phyloP scores from a whole-genome alignment of 2,113 vertebrate genomes.

The Halichoerus grypus region DNA sequence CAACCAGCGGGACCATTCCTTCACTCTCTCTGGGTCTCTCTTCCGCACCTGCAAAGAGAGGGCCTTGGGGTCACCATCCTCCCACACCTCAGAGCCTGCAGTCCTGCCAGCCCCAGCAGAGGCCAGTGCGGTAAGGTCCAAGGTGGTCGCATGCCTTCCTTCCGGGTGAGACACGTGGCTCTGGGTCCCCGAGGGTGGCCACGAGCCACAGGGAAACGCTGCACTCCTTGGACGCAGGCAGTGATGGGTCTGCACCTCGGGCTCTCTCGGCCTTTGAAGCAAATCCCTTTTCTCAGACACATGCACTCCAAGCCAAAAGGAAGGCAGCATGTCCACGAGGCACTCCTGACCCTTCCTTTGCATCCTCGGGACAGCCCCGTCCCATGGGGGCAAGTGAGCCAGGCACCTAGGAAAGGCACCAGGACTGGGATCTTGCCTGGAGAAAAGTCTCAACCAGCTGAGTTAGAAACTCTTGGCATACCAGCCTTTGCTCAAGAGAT shows the following conservation, averaged over 20 bases:
- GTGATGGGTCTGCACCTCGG: accelerated
- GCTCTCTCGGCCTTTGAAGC: not conserved
- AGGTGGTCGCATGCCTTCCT: accelerated
- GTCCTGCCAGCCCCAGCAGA: not conserved
- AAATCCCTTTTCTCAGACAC: not conserved
- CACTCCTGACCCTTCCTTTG: accelerated
- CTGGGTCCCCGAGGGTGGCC: accelerated
- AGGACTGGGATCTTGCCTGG: accelerated
- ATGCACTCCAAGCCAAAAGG: accelerated
- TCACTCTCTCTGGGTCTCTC: not conserved
- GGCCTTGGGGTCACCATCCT: not conserved
- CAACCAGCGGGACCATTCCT: accelerated
- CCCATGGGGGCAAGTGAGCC: accelerated
- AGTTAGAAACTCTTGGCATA: not conserved
- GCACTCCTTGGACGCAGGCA: accelerated
- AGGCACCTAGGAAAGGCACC: not conserved
- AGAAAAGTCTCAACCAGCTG: not conserved
- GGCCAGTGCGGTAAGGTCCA: accelerated
- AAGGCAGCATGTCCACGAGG: accelerated
- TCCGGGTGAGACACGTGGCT: accelerated
- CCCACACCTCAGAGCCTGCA: accelerated
- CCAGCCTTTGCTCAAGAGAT: accelerated
- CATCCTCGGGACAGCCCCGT: not conserved
- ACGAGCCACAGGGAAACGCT: accelerated
- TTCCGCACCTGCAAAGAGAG: too few species aligned